Base-by-base conservation (phyloP, 2,888 invertebrate species). In the Leptopterna dolabrata region DNA sequence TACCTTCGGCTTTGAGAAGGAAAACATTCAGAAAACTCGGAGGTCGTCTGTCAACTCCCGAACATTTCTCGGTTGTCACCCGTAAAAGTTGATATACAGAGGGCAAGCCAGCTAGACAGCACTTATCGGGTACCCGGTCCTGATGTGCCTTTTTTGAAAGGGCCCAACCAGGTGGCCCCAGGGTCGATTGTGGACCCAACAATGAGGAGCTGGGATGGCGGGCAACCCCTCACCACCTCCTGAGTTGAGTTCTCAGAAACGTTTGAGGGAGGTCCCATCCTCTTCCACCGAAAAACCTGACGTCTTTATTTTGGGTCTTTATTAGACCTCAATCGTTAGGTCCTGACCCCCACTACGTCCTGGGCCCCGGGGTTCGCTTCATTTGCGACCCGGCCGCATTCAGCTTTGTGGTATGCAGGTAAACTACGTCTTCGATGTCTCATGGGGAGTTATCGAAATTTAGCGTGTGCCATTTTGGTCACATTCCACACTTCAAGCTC, bases 211-310 rank as follows among this genome's bases (percentile, higher is more conserved):
- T 73, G 73, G 73, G 73, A 14, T 19, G 30, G 30, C 19, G 73
- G 36, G 30, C 36, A 30, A 73, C 73, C 73, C 73, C 81, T 51
- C 81, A 41, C 83, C 83, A 63, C 83, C 70, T 83, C 43, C 83
- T 16, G 83, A 83, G 83, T 30, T 30, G 41, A 83, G 71, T 83
- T 83, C 83, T 43, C 83, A 83, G 83, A 83, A 83, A 78, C 16
- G 83, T 83, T 83, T 83, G 83, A 83, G 83, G 83, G 83, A 83
- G 83, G 83, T 83, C 83, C 19, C 63, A 55, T 70, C 63, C 83
- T 78, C 78, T 29, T 78, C 78, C 45, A 13, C 27, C 63, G 63
- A 63, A 63, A 63, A 45, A 81, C 81, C 30, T 81, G 81, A 51
- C 51, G 81, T 81, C 81, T 81, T 81, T 81, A 81, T 81, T 81